Base-by-base conservation (phyloP, 2,888 invertebrate genomes). In the Acrobasis repandana region DNA sequence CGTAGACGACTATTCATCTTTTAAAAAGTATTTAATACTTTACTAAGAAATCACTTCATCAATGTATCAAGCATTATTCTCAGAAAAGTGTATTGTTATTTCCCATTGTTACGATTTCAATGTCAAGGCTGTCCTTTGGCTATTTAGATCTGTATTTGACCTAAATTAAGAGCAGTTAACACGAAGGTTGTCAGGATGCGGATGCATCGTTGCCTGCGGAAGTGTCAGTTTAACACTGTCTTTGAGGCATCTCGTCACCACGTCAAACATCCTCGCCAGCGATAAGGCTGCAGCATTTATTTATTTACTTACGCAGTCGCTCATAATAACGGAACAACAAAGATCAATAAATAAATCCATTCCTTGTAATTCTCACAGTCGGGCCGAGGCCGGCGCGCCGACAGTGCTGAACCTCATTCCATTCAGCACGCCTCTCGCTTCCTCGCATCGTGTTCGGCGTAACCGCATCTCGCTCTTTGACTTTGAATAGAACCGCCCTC, bases 261-360 rank as follows among this genome's bases (percentile, higher is more conserved):
- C 69, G 67, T 70, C 67, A 79, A 79, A 80, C 76, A 78, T 76
- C 76, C 68, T 72, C 67, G 62, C 63, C 57, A 60, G 67, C 70
- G 68, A 76, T 76, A 79, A 75, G 28, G 6, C 20, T 20, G 4
- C 71, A 66, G 66, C 68, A 72, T 84, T 78, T 85, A 83, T 88
- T 84, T 85, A 80, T 85, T 83, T 85, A 84, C 77, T 64, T 70
- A 75, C 71, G 68, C 73, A 74, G 76, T 77, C 77, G 75, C 71
- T 74, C 77, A 82, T 78, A 83, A 82, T 88, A 90, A 89, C 88
- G 88, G 87, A 85, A 88, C 85, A 84, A 80, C 80, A 75, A 80
- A 85, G 79, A 84, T 86, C 88, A 88, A 89, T 89, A 90, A 89
- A 90, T 90, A 90, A 88, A 89, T 88, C 85, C 84, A 84, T 90